phyloP scores from a whole-genome alignment of 2,888 invertebrate species.

The Sesamia inferens region DNA sequence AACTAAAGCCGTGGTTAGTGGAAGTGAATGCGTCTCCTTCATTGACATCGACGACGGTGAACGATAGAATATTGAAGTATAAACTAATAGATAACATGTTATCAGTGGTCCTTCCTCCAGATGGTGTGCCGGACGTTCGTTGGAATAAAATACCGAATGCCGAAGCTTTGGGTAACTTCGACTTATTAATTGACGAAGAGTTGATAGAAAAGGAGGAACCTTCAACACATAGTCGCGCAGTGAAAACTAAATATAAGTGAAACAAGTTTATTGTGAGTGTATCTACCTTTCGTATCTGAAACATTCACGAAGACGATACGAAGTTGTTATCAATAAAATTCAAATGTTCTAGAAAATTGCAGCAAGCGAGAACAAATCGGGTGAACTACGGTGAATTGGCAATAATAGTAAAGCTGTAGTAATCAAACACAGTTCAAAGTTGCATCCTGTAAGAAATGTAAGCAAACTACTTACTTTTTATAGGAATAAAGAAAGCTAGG shows the following conservation, averaged over 20 bases:
- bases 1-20: slow-evolving; percentile 97
- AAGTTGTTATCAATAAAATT: slow-evolving; percentile 28
- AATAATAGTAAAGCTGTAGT: slow-evolving; percentile 17
- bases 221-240: slow-evolving; percentile 64
- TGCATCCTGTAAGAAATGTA: background rate
- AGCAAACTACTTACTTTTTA: background rate
- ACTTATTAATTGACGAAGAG: slow-evolving; percentile 95
- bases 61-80: slow-evolving; percentile 97
- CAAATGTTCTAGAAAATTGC: slow-evolving; percentile 21
- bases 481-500: background rate
- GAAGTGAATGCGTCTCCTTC: slow-evolving; percentile 99
- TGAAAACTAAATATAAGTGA: slow-evolving; percentile 72
- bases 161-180: slow-evolving; percentile 95
- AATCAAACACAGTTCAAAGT: slow-evolving; percentile 28
- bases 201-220: slow-evolving; percentile 92
- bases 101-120: slow-evolving; percentile 96
- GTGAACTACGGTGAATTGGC: slow-evolving; percentile 3
- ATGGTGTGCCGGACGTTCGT: slow-evolving; percentile 96
- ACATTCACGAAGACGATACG: background rate
- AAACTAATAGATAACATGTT: slow-evolving; percentile 98
- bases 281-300: background rate
- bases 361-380: slow-evolving; percentile 5
- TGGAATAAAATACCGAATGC: slow-evolving; percentile 95
- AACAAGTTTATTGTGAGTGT: background rate
- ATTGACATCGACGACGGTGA: slow-evolving; percentile 97